Conservation (phyloP, 2,888 invertebrate genomes). For the Eupithecia subfuscata region DNA sequence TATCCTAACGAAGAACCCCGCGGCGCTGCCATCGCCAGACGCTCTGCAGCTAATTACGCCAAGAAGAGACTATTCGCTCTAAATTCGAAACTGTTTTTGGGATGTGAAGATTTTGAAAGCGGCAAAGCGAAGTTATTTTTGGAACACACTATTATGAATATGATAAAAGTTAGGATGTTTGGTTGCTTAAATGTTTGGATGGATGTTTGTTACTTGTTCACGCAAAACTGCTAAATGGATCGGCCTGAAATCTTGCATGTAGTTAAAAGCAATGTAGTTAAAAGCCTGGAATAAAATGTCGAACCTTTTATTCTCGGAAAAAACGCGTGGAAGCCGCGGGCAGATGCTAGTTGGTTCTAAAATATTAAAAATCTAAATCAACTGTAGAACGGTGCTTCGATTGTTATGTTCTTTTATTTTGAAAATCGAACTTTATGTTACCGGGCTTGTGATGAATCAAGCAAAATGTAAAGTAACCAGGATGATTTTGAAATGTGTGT, state of each 20-base stretch:
- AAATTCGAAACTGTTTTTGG: slow-evolving; percentile 11
- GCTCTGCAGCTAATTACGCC: slow-evolving; percentile 41
- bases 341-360: not conserved
- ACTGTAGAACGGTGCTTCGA: not conserved
- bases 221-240: not conserved
- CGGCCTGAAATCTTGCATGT: no score
- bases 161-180: not conserved
- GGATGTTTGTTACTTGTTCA: not conserved
- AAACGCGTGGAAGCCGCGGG: not conserved
- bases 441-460: not conserved
- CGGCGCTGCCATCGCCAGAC: slow-evolving; percentile 39
- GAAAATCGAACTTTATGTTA: not conserved
- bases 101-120: not conserved
- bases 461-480: not conserved
- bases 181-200: not conserved
- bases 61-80: slow-evolving; percentile 14
- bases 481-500: not conserved
- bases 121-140: not conserved
- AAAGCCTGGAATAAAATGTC: no score
- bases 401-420: not conserved
- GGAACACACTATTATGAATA: not conserved
- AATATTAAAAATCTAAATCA: not conserved
- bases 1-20: slow-evolving; percentile 35
- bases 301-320: no score
- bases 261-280: no score